phyloP scores from a whole-genome alignment of 2,113 vertebrate species.

The Dipodomys stephensi region DNA sequence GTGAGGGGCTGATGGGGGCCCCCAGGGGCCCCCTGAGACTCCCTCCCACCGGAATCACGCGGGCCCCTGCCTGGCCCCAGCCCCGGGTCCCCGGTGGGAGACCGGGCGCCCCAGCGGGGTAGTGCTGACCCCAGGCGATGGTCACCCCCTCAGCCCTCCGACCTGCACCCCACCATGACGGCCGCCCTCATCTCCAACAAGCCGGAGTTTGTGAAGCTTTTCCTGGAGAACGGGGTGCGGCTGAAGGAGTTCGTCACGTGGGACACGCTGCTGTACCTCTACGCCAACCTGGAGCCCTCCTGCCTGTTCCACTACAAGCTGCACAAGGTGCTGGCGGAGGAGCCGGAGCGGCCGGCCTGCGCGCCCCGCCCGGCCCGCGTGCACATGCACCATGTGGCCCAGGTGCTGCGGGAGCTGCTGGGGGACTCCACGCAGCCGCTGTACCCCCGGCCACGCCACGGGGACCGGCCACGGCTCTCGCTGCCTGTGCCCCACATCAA shows the following conservation, averaged over 20 bases:
- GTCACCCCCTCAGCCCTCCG: constrained; percentile 88
- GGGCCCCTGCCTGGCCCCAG: not conserved
- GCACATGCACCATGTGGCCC: constrained; percentile 90
- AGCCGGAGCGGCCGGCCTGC: constrained; percentile 56
- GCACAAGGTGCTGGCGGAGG: constrained; percentile 87
- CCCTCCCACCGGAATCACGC: rapidly evolving
- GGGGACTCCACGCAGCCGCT: constrained; percentile 92
- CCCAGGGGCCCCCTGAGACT: not conserved
- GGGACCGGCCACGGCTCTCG: constrained; percentile 77
- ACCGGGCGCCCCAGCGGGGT: too few species aligned
- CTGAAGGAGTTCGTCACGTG: constrained; percentile 91
- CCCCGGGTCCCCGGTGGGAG: not conserved
- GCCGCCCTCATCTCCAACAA: constrained; percentile 94
- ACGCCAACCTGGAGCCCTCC: constrained; percentile 88
- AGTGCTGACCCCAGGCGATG: rapidly evolving
- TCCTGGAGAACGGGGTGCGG: constrained; percentile 94
- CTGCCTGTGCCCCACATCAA: constrained; percentile 82
- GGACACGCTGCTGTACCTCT: constrained; percentile 90
- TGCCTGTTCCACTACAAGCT: constrained; percentile 93
- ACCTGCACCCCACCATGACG: constrained; percentile 93
- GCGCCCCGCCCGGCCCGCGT: constrained; percentile 64
- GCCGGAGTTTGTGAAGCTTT: constrained; percentile 94
- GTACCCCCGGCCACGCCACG: constrained; percentile 85
- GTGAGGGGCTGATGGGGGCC: constrained; percentile 73
- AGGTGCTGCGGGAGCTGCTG: constrained; percentile 92